These are phyloP conservation scores for Ramphastos sulfuratus DNA, from an alignment of 2,113 vertebrate genomes.

Conservation along the genomic window DNA sequence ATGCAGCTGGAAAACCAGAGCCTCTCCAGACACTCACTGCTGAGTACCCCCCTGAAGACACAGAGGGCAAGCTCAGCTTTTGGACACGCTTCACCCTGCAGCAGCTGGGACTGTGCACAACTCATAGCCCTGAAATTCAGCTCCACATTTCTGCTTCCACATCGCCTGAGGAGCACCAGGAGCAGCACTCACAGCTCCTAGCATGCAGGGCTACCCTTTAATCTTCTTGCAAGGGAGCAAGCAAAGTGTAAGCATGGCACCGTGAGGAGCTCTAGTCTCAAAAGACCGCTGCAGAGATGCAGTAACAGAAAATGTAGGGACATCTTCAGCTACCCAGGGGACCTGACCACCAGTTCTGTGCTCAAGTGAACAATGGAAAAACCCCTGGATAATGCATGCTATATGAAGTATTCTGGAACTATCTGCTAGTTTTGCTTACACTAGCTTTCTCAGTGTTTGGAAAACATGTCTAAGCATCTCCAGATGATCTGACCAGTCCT, in stretches of 20 bases:
- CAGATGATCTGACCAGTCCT: neutral
- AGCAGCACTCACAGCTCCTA: neutral
- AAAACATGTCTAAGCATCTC: neutral
- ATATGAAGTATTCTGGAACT: neutral
- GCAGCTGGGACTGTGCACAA: neutral
- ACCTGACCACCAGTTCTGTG: neutral
- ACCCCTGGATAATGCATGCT: fast-evolving
- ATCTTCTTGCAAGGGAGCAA: fast-evolving
- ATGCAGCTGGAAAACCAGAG: neutral
- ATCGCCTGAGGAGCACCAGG: neutral
- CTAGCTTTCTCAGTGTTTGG: neutral
- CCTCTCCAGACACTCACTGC: neutral
- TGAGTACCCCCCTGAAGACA: neutral
- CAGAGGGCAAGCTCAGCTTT: neutral
- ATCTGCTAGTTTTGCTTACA: neutral
- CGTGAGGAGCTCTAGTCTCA: neutral
- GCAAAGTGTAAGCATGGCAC: neutral
- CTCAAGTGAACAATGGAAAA: neutral
- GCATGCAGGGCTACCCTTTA: neutral
- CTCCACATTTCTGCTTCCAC: neutral
- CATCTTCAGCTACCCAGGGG: neutral
- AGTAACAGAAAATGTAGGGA: neutral
- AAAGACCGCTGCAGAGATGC: neutral
- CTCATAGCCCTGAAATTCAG: neutral
- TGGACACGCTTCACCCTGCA: neutral